These are phyloP conservation scores for Sapayoa aenigma DNA, from an alignment of 2,113 vertebrate species.

Conservation along the genomic window DNA sequence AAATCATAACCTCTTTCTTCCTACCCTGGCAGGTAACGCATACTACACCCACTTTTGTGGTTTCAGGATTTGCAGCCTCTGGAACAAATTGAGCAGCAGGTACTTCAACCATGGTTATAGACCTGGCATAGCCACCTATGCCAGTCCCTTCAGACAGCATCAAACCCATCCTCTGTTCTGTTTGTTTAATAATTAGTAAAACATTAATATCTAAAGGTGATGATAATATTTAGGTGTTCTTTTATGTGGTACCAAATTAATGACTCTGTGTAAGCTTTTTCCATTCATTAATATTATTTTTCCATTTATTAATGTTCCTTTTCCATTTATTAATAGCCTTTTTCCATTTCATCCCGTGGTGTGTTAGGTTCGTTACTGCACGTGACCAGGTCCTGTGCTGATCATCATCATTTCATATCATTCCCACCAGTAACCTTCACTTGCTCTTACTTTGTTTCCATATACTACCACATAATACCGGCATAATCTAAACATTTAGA, in stretches of 20 bases:
- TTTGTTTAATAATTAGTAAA: background rate
- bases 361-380: background rate
- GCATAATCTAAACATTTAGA: slow-evolving; percentile 2
- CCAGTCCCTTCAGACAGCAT: background rate
- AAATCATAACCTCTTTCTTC: slow-evolving; percentile 62
- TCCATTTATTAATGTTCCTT: background rate
- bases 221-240: background rate
- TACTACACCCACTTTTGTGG: slow-evolving; percentile 12
- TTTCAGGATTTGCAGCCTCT: slow-evolving; percentile 64
- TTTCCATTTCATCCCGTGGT: background rate
- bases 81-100: slow-evolving; percentile 52
- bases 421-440: background rate
- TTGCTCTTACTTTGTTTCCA: background rate
- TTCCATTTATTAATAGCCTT: background rate
- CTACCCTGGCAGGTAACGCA: slow-evolving; percentile 55
- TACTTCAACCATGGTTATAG: slow-evolving; percentile 57
- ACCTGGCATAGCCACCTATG: background rate
- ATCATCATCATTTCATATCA: background rate
- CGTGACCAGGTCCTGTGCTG: background rate
- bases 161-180: background rate
- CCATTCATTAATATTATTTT: background rate
- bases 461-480: background rate
- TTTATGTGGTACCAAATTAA: background rate
- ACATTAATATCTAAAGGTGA: background rate
- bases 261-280: background rate